These are phyloP conservation scores for Martes martes DNA, from an alignment of 2,113 vertebrate species.

Conservation along the genomic window DNA sequence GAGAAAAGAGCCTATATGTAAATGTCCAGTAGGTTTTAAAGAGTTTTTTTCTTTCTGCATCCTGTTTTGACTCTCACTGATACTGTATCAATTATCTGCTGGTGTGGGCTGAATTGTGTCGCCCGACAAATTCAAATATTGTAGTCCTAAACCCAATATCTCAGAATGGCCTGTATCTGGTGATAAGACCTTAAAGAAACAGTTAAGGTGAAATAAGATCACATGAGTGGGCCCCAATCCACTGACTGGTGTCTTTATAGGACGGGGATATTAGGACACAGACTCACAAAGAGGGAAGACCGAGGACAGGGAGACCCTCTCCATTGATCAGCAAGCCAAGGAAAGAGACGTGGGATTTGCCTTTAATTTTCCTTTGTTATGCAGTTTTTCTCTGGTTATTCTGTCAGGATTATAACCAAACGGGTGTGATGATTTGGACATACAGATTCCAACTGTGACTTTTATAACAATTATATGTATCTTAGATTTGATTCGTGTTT, in stretches of 20 bases:
- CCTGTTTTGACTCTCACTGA: neutral
- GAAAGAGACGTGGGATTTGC: neutral
- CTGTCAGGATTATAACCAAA: neutral
- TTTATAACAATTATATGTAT: neutral
- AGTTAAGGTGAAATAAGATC: neutral
- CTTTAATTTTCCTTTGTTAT: neutral
- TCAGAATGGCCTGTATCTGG: too few species aligned
- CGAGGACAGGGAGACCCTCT: neutral
- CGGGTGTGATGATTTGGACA: neutral
- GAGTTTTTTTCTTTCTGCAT: neutral
- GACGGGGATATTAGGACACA: neutral
- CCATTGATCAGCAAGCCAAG: neutral
- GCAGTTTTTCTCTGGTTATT: neutral
- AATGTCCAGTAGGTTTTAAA: neutral
- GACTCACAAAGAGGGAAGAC: neutral
- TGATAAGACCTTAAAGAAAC: neutral
- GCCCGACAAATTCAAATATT: neutral
- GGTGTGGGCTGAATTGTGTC: neutral
- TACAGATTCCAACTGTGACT: neutral
- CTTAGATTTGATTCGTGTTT: neutral
- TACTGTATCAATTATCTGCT: neutral
- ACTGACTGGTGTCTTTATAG: neutral
- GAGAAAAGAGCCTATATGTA: neutral
- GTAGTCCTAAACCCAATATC: too few species aligned
- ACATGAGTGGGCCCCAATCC: too few species aligned